Conservation (phyloP, 1,140 invertebrate genomes). For the Dinothrombium tinctorium region DNA sequence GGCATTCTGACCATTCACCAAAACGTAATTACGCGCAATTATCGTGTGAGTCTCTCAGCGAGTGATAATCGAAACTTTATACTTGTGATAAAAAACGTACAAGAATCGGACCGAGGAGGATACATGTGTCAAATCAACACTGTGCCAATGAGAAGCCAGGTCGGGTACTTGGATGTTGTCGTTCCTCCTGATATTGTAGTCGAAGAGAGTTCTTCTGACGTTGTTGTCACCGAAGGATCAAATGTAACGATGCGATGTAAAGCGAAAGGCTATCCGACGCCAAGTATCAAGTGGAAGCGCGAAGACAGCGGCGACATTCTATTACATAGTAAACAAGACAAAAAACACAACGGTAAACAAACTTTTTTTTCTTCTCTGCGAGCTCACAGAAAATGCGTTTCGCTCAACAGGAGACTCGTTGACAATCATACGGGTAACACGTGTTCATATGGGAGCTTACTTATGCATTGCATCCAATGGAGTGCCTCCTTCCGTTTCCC, state of each 20-base stretch:
- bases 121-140: constrained; percentile 2
- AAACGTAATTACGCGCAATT: constrained; percentile 73
- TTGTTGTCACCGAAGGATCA: constrained; percentile 64
- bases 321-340: background rate
- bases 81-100: constrained; percentile 66
- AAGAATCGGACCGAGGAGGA: constrained; percentile 52
- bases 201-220: constrained; percentile 62
- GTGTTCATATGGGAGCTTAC: constrained; percentile 65
- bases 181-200: constrained; percentile 60
- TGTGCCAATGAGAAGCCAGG: constrained; percentile 61
- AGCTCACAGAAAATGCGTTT: background rate
- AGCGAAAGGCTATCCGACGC: constrained; percentile 63
- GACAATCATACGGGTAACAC: constrained; percentile 55
- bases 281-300: constrained; percentile 28
- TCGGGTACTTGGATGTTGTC: constrained; percentile 68
- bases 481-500: constrained; percentile 41
- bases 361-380: no score
- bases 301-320: constrained; percentile 9
- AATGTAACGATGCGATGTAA: constrained; percentile 66
- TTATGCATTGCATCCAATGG: constrained; percentile 32
- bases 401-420: constrained; percentile 35
- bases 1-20: constrained; percentile 69
- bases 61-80: constrained; percentile 39
- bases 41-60: constrained; percentile 61
- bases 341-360: background rate